Conservation (phyloP, 2,888 invertebrate genomes). For the Dynastes hyllus region DNA sequence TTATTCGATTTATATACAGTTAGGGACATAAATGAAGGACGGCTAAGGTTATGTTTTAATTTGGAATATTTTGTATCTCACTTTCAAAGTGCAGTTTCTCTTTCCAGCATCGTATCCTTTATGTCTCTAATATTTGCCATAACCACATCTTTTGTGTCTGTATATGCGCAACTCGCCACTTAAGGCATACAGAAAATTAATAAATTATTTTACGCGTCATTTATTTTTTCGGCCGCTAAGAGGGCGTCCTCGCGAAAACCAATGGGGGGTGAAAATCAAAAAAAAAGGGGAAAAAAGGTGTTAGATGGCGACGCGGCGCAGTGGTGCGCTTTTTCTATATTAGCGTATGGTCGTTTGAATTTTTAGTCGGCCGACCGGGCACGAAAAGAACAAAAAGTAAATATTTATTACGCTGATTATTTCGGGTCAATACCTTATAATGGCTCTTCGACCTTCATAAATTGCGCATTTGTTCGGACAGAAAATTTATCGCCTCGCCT, state of each 20-base stretch:
- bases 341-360: slow-evolving; percentile 45
- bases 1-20: too few species aligned
- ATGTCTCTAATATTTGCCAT: too few species aligned
- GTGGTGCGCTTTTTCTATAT: slow-evolving; percentile 11
- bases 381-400: slow-evolving; percentile 41
- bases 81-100: too few species aligned
- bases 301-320: background rate
- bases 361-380: slow-evolving; percentile 16
- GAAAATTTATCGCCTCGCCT: slow-evolving; percentile 42
- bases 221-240: background rate
- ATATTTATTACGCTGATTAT: slow-evolving; percentile 48
- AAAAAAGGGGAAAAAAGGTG: background rate
- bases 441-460: slow-evolving; percentile 45
- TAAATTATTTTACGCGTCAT: slow-evolving; percentile 17
- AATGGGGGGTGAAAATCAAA: background rate
- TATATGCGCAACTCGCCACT: background rate
- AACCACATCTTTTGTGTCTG: too few species aligned
- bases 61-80: too few species aligned
- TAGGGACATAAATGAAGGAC: too few species aligned
- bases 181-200: background rate
- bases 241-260: background rate
- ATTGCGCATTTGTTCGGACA: slow-evolving; percentile 42
- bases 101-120: too few species aligned
- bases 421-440: slow-evolving; percentile 48
- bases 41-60: too few species aligned